Evolutionary conservation across 2,113 vertebrate species (phyloP).

Genomic region (Etheostoma cragini): DNA sequence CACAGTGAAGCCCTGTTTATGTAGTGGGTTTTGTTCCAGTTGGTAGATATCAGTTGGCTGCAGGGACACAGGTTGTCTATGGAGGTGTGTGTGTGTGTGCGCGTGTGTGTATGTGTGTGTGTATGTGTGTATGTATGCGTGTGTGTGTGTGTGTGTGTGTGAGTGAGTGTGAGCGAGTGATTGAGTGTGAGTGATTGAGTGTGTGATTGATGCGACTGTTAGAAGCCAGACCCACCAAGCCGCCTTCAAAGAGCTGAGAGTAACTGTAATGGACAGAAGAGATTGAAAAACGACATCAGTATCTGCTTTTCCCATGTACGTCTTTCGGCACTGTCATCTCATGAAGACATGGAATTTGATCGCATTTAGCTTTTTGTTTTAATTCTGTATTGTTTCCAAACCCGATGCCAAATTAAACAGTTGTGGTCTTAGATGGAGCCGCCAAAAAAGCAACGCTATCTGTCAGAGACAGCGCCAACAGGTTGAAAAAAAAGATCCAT

Average conservation of each 20-base stretch:
- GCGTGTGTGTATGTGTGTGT: too few species aligned
- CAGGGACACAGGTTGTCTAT: constrained; percentile 32
- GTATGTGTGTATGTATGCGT: constrained; percentile 42
- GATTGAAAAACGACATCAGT: constrained; percentile 44
- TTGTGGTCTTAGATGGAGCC: constrained; percentile 52
- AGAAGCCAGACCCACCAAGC: constrained; percentile 38
- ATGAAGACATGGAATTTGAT: constrained; percentile 69
- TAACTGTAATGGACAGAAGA: constrained; percentile 49
- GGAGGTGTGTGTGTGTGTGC: constrained; percentile 24
- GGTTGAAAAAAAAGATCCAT: constrained; percentile 28
- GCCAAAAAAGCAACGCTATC: constrained; percentile 57
- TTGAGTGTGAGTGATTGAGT: constrained; percentile 23
- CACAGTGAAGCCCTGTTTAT: constrained; percentile 68
- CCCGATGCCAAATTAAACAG: constrained; percentile 78
- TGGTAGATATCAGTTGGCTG: constrained; percentile 44
- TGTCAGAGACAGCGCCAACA: constrained; percentile 64
- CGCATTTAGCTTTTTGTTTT: constrained; percentile 66
- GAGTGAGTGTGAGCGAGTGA: constrained; percentile 45
- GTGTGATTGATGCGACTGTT: constrained; percentile 21
- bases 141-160: constrained; percentile 42
- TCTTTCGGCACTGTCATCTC: constrained; percentile 57
- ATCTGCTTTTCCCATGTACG: constrained; percentile 62
- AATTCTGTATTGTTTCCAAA: constrained; percentile 76
- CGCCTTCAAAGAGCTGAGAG: constrained; percentile 58
- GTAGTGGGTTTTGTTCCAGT: constrained; percentile 61